Conservation (phyloP, 2,113 vertebrate species). For the Stictonetta naevosa region DNA sequence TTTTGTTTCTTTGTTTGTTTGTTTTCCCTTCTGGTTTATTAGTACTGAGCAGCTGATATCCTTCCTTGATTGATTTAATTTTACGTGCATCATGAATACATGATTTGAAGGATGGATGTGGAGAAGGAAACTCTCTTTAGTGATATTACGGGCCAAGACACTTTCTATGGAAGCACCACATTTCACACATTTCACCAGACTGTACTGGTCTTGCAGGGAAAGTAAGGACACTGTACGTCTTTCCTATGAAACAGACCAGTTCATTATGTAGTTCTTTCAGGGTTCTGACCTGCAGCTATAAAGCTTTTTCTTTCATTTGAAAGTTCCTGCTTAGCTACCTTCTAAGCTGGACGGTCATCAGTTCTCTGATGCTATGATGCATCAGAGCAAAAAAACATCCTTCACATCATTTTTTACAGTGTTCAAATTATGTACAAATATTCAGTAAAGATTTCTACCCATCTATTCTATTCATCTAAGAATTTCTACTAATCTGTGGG, state of each 20-base stretch:
- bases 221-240: neutral
- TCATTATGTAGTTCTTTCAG: neutral
- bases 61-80: neutral
- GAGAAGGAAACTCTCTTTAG: neutral
- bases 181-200: neutral
- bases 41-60: neutral
- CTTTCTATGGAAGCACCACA: neutral
- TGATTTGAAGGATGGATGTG: neutral
- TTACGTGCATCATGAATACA: neutral
- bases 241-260: neutral
- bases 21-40: neutral
- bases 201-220: neutral
- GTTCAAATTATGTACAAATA: no score
- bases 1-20: neutral
- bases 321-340: neutral
- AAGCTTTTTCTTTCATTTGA: neutral
- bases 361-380: neutral
- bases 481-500: no score
- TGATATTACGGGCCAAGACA: no score
- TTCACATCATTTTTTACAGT: neutral
- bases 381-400: no score
- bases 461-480: no score
- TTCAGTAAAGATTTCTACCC: no score
- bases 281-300: neutral
- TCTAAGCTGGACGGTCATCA: neutral